Evolutionary conservation across 1,140 invertebrate genomes (phyloP), one percentile per base, ranked within the genome.

Genomic region (Trichogramma pretiosum): DNA sequence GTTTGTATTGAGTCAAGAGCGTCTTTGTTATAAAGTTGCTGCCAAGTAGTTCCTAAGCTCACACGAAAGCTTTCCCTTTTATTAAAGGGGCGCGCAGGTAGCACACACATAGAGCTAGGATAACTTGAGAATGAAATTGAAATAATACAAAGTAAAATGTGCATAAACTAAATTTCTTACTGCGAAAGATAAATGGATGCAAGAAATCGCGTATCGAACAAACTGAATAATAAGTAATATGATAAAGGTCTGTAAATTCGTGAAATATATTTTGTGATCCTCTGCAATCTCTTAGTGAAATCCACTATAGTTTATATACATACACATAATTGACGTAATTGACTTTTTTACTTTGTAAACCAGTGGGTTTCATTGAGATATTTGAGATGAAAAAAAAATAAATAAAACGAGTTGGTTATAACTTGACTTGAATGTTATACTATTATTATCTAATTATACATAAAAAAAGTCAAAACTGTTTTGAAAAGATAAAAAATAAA

Each of bases 41-140:
- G 53, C 60, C 61, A 60, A 58, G 51, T 63, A 58, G 57, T 66
- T 62, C 54, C 56, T 62, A 61, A 48, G 33, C 51, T 55, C 52
- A n/a, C n/a, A 53, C 56, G 35, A 57, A 45, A 44, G 23, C 46
- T 56, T 45, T 51, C 47, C 28, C 24, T 36, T 28, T 28, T 41
- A 35, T 44, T 50, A 48, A 38, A 53, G 56, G 52, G 56, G 54
- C 52, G 45, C 38, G 42, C 46, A 46, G 48, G 45, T 57, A 59
- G 54, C 55, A 58, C 34, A 16, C 44, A 32, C 24, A 36, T 28
- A 50, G 46, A 50, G 30, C 41, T 50, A 30, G 46, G 24, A 36
- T 46, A 50, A 50, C 45, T 45, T 44, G 43, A 46, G 30, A 50
- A 49, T 43, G 46, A 46, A 50, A 40, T 44, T 45, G 24, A 28